Evolutionary conservation across 2,113 vertebrate genomes (phyloP).

Genomic region (Aptenodytes patagonicus): DNA sequence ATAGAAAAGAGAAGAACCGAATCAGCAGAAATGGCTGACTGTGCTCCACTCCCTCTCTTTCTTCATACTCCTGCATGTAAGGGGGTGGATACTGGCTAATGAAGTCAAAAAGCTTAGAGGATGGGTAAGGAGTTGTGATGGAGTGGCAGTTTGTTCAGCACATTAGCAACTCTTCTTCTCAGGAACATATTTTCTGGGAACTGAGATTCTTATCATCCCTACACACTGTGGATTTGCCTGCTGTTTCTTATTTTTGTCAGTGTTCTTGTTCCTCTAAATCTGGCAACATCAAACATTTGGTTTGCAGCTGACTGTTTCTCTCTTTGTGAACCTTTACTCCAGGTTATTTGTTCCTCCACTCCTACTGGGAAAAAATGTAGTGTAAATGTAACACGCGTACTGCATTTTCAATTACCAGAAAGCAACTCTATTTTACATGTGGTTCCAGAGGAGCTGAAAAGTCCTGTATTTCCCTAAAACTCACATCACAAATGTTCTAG

Average conservation of each 20-base stretch:
- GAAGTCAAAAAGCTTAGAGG: not conserved
- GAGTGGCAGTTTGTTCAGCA: not conserved
- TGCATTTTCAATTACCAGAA: not conserved
- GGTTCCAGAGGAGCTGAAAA: not conserved
- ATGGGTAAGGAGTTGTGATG: not conserved
- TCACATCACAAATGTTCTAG: not conserved
- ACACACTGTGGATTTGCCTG: not conserved
- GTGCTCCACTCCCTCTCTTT: not conserved
- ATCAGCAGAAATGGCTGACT: not conserved
- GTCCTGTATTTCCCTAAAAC: not conserved
- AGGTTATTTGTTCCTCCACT: not conserved
- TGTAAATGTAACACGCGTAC: not conserved
- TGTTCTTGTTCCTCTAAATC: not conserved
- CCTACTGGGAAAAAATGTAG: not conserved
- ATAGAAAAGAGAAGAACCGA: not conserved
- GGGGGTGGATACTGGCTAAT: not conserved
- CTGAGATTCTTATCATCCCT: not conserved
- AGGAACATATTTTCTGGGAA: not conserved
- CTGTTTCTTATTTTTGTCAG: not conserved
- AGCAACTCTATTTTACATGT: not conserved
- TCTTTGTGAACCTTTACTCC: not conserved
- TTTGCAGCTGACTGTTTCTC: not conserved
- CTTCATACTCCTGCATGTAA: not conserved
- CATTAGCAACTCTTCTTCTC: not conserved
- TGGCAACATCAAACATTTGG: not conserved